Conservation (phyloP, 2,797 vertebrate species). For the Poeciliopsis infans region DNA sequence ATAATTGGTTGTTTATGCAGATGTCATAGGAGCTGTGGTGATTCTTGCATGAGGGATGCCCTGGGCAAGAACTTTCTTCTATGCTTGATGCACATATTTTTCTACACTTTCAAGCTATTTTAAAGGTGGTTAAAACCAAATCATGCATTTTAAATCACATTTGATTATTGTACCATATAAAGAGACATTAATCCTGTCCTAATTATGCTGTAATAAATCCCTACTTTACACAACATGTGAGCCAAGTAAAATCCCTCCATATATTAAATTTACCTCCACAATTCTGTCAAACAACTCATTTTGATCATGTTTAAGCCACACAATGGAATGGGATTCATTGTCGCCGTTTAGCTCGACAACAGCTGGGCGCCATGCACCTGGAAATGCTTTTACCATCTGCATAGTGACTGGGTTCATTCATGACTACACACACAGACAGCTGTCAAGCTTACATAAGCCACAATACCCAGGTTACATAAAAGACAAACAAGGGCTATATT, state of each 20-base stretch:
- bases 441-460: conserved; percentile 60
- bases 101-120: not conserved
- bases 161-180: not conserved
- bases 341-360: conserved; percentile 11
- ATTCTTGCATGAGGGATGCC: not conserved
- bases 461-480: conserved; percentile 64
- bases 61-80: not conserved
- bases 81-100: not conserved
- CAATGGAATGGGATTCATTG: conserved; percentile 27
- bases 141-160: not conserved
- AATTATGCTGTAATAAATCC: not conserved
- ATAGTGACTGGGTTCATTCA: conserved; percentile 38
- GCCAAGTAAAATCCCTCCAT: not conserved
- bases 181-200: not conserved
- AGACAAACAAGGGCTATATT: conserved; percentile 52
- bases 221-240: not conserved
- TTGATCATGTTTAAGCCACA: conserved; percentile 6
- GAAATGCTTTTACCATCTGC: conserved; percentile 58
- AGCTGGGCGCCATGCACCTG: conserved; percentile 45
- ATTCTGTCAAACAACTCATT: not conserved
- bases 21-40: not conserved
- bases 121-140: not conserved
- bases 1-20: not conserved
- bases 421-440: conserved; percentile 44
- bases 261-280: not conserved